Evolutionary conservation across 2,888 invertebrate genomes (phyloP).

Genomic region (Microctonus aethiopoides): DNA sequence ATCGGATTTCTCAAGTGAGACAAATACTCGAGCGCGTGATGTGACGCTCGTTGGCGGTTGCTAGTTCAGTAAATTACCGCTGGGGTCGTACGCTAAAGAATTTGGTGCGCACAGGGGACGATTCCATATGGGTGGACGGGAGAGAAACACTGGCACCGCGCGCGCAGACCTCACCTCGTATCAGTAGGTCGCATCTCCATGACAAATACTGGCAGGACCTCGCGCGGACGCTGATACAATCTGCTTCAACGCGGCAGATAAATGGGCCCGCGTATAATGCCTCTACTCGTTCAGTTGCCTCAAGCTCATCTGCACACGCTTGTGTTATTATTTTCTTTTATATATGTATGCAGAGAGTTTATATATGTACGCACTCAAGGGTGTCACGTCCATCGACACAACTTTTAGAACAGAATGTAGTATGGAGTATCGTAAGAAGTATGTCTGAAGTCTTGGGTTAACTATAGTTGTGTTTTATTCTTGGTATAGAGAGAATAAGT

Average conservation of each 20-base stretch:
- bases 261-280: constrained; percentile 53
- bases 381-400: constrained; percentile 14
- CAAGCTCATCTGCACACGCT: constrained; percentile 55
- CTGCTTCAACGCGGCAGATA: constrained; percentile 58
- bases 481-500: too few relatives aligned
- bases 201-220: constrained; percentile 65
- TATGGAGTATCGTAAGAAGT: too few relatives aligned
- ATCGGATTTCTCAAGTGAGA: too few relatives aligned
- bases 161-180: constrained; percentile 37
- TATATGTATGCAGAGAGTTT: too few relatives aligned
- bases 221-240: constrained; percentile 56
- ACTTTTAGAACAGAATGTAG: background rate
- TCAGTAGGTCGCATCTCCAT: constrained; percentile 57
- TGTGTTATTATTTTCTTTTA: background rate
- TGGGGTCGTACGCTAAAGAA: constrained; percentile 31
- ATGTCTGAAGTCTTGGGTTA: too few relatives aligned
- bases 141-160: too few relatives aligned
- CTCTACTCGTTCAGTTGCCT: constrained; percentile 50
- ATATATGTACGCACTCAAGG: background rate
- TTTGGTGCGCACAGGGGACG: constrained; percentile 47
- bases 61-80: constrained; percentile 23
- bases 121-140: constrained; percentile 53
- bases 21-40: background rate
- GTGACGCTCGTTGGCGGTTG: background rate
- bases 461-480: too few relatives aligned